These are phyloP conservation scores for Carassius gibelio DNA, from an alignment of 2,113 vertebrate species.

Conservation along the genomic window DNA sequence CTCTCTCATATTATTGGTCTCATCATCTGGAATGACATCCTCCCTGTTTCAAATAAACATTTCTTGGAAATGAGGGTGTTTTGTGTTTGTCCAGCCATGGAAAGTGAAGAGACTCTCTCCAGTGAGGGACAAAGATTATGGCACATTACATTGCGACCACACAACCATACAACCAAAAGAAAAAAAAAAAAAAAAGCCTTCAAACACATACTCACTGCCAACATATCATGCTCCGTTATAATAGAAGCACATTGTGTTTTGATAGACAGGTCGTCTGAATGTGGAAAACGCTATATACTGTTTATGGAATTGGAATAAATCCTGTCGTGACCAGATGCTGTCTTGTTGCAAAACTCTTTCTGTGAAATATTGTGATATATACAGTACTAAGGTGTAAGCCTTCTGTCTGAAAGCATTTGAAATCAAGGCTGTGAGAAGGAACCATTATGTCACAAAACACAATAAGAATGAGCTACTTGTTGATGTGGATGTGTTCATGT, in stretches of 20 bases:
- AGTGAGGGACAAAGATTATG: slow-evolving; percentile 27
- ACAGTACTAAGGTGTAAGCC: neutral
- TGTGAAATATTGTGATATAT: neutral
- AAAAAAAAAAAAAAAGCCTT: neutral
- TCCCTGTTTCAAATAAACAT: slow-evolving; percentile 34
- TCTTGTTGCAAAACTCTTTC: neutral
- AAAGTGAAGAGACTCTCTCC: slow-evolving; percentile 36
- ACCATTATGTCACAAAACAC: slow-evolving; percentile 71
- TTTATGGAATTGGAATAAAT: neutral
- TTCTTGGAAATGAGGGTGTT: slow-evolving; percentile 43
- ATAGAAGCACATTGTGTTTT: neutral
- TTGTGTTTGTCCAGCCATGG: slow-evolving; percentile 44
- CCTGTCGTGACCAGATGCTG: neutral
- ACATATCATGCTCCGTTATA: neutral
- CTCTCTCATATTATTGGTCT: slow-evolving; percentile 39
- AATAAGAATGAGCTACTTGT: slow-evolving; percentile 51
- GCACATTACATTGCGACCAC: neutral
- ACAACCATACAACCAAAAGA: neutral
- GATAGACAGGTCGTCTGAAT: neutral
- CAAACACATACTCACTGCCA: neutral
- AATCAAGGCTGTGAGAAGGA: slow-evolving; percentile 56
- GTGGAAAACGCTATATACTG: neutral
- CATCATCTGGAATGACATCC: slow-evolving; percentile 23
- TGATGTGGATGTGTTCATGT: neutral
- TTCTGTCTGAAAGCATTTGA: slow-evolving; percentile 59